Evolutionary conservation across 2,797 vertebrate species (phyloP).

Genomic region (Mallotus villosus): DNA sequence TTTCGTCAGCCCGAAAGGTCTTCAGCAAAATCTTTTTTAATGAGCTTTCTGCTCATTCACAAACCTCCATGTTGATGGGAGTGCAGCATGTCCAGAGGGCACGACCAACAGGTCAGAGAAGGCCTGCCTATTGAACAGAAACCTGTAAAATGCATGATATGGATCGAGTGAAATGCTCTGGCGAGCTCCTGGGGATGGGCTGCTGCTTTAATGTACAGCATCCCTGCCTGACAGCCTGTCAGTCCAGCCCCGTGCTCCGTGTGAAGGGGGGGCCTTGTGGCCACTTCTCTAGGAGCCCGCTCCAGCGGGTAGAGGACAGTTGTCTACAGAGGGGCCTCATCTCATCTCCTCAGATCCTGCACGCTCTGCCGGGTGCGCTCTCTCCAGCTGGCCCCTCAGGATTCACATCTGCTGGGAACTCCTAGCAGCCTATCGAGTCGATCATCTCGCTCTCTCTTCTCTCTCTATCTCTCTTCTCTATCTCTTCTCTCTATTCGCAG

Average conservation of each 20-base stretch:
- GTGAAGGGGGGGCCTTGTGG: background rate
- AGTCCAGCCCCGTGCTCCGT: conserved; percentile 17
- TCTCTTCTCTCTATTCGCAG: too few relatives aligned
- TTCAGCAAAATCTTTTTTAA: conserved; percentile 60
- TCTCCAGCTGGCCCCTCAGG: background rate
- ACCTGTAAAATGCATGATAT: conserved; percentile 44
- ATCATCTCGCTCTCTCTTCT: too few relatives aligned
- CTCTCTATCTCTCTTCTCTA: too few relatives aligned
- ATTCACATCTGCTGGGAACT: too few relatives aligned
- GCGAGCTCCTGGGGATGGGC: conserved; percentile 41
- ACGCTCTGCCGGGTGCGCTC: too few relatives aligned
- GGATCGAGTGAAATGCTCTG: conserved; percentile 36
- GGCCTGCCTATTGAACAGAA: conserved; percentile 36
- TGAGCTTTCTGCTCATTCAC: conserved; percentile 49
- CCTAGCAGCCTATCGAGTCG: too few relatives aligned
- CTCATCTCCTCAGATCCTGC: background rate
- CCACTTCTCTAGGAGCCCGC: too few relatives aligned
- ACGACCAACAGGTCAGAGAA: conserved; percentile 36
- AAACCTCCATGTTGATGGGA: conserved; percentile 30
- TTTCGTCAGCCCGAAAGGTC: conserved; percentile 39
- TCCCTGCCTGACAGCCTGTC: conserved; percentile 9
- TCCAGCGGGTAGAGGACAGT: background rate
- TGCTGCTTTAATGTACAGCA: conserved; percentile 26
- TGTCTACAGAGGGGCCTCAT: background rate
- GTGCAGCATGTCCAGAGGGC: conserved; percentile 35